These are phyloP conservation scores for Lobophora halterata DNA, from an alignment of 2,888 invertebrate genomes.

Conservation along the genomic window DNA sequence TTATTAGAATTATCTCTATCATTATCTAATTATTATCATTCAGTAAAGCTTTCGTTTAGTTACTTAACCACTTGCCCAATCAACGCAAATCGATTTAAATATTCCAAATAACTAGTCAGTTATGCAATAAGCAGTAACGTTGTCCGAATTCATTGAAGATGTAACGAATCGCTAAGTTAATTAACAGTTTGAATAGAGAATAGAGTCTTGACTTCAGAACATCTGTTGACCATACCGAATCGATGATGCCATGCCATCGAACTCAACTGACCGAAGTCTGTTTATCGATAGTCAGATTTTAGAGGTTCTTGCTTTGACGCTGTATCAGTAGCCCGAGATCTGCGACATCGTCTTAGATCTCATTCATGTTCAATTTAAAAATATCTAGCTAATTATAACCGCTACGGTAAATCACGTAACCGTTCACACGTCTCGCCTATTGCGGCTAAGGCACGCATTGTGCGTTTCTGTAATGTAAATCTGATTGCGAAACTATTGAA, in stretches of 20 bases:
- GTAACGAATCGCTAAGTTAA: constrained; percentile 17
- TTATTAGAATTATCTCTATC: too few relatives aligned
- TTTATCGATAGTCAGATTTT: too few relatives aligned
- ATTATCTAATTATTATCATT: neutral
- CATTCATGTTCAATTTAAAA: too few relatives aligned
- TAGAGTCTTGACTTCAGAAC: too few relatives aligned
- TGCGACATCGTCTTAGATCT: too few relatives aligned
- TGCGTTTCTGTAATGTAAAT: constrained; percentile 11
- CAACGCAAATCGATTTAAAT: constrained; percentile 9
- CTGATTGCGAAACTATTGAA: constrained; percentile 11
- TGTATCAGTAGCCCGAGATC: too few relatives aligned
- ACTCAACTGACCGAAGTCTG: too few relatives aligned
- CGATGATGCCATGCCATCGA: too few relatives aligned
- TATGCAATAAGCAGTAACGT: constrained; percentile 24
- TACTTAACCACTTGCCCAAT: constrained; percentile 9
- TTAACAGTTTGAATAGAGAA: too few relatives aligned
- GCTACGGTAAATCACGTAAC: neutral
- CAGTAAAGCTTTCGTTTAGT: neutral
- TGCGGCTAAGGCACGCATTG: constrained; percentile 6
- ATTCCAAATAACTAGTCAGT: constrained; percentile 4
- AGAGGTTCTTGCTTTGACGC: too few relatives aligned
- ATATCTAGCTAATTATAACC: too few relatives aligned
- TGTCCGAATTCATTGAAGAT: constrained; percentile 38
- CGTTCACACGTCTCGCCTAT: constrained; percentile 8
- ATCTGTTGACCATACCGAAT: too few relatives aligned